Evolutionary conservation across 2,797 vertebrate genomes (phyloP).

Genomic region (Scyliorhinus canicula): DNA sequence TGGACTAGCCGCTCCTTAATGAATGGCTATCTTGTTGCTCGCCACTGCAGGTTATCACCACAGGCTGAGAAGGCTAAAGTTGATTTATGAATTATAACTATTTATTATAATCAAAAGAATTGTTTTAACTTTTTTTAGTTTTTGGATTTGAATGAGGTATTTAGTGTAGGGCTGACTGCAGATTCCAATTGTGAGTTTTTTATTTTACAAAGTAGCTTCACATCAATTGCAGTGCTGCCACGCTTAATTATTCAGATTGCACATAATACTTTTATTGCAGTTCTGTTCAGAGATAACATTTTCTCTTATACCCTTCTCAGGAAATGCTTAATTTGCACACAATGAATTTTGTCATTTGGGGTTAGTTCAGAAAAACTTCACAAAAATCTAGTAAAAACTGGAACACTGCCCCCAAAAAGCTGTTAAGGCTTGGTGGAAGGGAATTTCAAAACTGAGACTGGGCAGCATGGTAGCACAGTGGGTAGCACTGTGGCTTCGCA

Average conservation of each 20-base stretch:
- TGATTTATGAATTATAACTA: not conserved
- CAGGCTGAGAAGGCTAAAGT: too few species aligned
- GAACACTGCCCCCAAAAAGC: not conserved
- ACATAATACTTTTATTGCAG: not conserved
- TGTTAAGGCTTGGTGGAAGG: too few species aligned
- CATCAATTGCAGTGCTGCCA: not conserved
- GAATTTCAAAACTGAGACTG: not conserved
- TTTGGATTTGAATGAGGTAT: too few species aligned
- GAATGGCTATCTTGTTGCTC: too few species aligned
- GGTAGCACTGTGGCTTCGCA: too few species aligned
- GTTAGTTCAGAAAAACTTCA: not conserved
- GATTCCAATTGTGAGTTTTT: not conserved
- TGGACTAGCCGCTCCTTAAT: too few species aligned
- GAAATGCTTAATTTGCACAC: not conserved
- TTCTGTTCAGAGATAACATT: not conserved
- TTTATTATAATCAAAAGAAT: not conserved
- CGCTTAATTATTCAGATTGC: not conserved
- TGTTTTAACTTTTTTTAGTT: too few species aligned
- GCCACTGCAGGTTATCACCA: too few species aligned
- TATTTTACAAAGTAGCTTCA: not conserved
- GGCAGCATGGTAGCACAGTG: too few species aligned
- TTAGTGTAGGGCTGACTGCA: not conserved
- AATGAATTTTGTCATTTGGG: not conserved
- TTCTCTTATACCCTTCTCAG: not conserved
- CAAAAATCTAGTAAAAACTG: not conserved